Base-by-base conservation (phyloP, 2,113 vertebrate genomes). In the Pontoporia blainvillei region DNA sequence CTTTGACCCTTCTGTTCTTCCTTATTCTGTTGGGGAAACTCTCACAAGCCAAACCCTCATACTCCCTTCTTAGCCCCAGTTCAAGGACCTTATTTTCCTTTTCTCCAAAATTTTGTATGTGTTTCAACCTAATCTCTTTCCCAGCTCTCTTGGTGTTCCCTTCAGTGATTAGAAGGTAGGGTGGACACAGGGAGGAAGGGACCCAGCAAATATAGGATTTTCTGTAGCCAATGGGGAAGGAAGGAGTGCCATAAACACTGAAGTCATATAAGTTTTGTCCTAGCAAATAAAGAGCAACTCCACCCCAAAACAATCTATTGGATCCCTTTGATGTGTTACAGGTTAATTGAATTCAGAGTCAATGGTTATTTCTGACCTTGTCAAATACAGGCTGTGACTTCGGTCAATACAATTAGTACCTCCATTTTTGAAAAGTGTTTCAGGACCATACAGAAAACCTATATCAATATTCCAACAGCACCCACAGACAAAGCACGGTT, bases 111-210 rank as follows among this genome's bases (percentile, higher is more conserved):
- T 27, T 71, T 8, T 41, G 85, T 2, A 9, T 49, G 25, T 27
- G 13, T 9, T 1, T 69, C 57, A 62, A 31, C 31, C 11, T 71
- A 62, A 29, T 49, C 25, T 31, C 62, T 85, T 89, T 90, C 31
- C 25, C 41, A 31, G 18, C 0, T 1, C 49, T 8, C 31, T 29
- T 54, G 34, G 25, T 25, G 3, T 18, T 86, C 61, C 67, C 54
- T 27, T 82, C 44, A 41, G 11, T 31, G 34, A 92, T 31, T 8
- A 44, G 46, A 18, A 1, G 29, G 12, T 21, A 67, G 8, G 17
- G 44, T 0, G 0, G 34, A 7, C 27, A 6, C 4, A 0, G 20
- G 3, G 5, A 76, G 27, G 29, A 82, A 86, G 31, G 10, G 13
- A 66, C 23, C 3, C 25, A 2, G 9, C 31, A 62, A 31, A 23